phyloP scores from a whole-genome alignment of 23 tunicate genomes.

The Halocynthia roretzi region DNA sequence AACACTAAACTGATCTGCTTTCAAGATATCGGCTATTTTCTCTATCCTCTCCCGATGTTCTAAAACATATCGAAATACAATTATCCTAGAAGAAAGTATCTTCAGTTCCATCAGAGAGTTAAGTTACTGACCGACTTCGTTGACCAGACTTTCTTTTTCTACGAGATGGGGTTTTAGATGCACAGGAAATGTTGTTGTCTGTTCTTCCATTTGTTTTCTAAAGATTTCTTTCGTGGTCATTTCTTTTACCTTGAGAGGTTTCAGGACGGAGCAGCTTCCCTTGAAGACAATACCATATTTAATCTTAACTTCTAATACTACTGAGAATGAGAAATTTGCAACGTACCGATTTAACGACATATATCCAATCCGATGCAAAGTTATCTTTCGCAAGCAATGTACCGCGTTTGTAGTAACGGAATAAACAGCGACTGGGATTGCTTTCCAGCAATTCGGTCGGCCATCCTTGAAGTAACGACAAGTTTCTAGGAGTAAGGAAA shows the following conservation, averaged over 20 bases:
- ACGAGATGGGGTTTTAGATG: slow-evolving; percentile 29
- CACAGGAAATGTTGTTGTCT: slow-evolving; percentile 19
- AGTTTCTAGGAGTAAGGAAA: slow-evolving; percentile 32
- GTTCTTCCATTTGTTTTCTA: slow-evolving; percentile 38
- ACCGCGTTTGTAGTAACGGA: slow-evolving; percentile 85
- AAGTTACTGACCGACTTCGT: slow-evolving; percentile 30
- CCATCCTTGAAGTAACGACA: slow-evolving; percentile 58
- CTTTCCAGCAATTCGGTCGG: slow-evolving; percentile 46
- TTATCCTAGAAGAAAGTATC: not conserved
- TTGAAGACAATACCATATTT: slow-evolving; percentile 8
- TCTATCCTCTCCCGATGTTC: slow-evolving; percentile 36
- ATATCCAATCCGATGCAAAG: slow-evolving; percentile 71
- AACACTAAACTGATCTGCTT: slow-evolving; percentile 25
- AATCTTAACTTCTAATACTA: not conserved
- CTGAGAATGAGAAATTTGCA: not conserved
- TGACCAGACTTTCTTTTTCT: slow-evolving; percentile 22
- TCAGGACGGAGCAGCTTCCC: slow-evolving; percentile 93
- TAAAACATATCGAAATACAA: not conserved
- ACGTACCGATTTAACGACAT: slow-evolving; percentile 77
- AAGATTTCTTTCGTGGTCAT: slow-evolving; percentile 20
- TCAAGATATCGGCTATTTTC: slow-evolving; percentile 26
- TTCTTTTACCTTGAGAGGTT: slow-evolving; percentile 35
- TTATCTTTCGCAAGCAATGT: slow-evolving; percentile 40
- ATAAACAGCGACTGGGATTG: slow-evolving; percentile 75
- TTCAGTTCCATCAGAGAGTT: not conserved